phyloP scores from a whole-genome alignment of 2,888 invertebrate genomes.

The Acanthococcus lagerstroemiae region DNA sequence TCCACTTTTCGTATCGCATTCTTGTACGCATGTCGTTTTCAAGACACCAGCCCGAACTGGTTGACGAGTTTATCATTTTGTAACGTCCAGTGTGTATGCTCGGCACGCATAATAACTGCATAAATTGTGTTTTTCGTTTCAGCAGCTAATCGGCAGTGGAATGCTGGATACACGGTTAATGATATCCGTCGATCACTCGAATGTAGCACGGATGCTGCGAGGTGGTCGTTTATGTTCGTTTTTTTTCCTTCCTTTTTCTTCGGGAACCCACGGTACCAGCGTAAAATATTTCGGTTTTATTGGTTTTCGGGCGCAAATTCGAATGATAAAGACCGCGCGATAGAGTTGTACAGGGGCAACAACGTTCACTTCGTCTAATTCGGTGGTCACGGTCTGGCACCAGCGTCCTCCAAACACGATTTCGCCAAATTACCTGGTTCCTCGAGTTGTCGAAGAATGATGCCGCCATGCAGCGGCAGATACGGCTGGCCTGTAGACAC shows the following conservation, averaged over 20 bases:
- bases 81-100: neutral
- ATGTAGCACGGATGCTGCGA: neutral
- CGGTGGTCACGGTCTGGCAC: no score
- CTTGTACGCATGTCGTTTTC: neutral
- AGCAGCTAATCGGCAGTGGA: neutral
- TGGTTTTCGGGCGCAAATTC: neutral
- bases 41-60: neutral
- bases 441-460: no score
- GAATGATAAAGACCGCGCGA: no score
- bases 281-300: neutral
- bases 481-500: no score
- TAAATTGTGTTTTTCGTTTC: neutral
- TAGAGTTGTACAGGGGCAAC: no score
- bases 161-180: neutral
- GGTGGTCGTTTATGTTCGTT: neutral
- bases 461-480: no score
- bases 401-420: no score
- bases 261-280: neutral
- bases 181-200: neutral
- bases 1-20: slow-evolving; percentile 13
- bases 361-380: no score
- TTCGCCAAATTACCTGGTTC: no score
- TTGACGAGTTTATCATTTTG: neutral
- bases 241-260: neutral
- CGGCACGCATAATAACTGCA: neutral